Evolutionary conservation across 2,888 invertebrate species (phyloP).

Genomic region (Rhingia campestris): DNA sequence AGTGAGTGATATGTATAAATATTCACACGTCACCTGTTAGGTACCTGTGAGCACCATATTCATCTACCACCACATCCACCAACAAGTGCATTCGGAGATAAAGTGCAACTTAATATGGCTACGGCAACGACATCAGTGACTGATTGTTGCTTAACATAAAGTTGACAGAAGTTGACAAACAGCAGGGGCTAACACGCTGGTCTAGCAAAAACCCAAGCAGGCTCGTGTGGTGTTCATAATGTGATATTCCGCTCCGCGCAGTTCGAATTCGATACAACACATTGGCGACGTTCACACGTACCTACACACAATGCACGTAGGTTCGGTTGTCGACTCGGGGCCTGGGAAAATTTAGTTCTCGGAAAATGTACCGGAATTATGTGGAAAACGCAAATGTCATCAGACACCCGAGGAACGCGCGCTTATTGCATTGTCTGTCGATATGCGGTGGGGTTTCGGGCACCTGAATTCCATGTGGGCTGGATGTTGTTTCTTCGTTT

Average conservation of each 20-base stretch:
- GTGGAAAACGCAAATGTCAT: constrained; percentile 72
- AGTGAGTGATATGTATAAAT: constrained; percentile 16
- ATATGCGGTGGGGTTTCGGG: constrained; percentile 31
- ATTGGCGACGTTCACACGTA: constrained; percentile 29
- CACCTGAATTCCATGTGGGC: constrained; percentile 55
- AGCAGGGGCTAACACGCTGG: constrained; percentile 35
- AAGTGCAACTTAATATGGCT: constrained; percentile 65
- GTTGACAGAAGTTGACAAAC: constrained; percentile 63
- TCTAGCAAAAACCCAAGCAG: constrained; percentile 34
- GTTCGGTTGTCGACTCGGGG: constrained; percentile 50
- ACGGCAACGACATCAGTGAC: constrained; percentile 46
- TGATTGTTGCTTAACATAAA: constrained; percentile 65
- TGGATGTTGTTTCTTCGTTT: constrained; percentile 56
- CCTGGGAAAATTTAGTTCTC: constrained; percentile 76
- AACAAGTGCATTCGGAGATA: constrained; percentile 14
- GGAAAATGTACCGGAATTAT: constrained; percentile 75
- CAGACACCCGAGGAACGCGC: constrained; percentile 72
- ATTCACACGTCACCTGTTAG: constrained; percentile 25
- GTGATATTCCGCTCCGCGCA: constrained; percentile 11
- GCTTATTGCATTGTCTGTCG: constrained; percentile 47
- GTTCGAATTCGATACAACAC: constrained; percentile 59
- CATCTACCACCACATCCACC: constrained; percentile 1
- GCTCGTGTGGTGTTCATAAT: constrained; percentile 40
- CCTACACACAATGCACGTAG: constrained; percentile 26
- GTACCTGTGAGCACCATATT: neutral